Base-by-base conservation (phyloP, 2,888 invertebrate genomes). In the Miltochrista miniata region DNA sequence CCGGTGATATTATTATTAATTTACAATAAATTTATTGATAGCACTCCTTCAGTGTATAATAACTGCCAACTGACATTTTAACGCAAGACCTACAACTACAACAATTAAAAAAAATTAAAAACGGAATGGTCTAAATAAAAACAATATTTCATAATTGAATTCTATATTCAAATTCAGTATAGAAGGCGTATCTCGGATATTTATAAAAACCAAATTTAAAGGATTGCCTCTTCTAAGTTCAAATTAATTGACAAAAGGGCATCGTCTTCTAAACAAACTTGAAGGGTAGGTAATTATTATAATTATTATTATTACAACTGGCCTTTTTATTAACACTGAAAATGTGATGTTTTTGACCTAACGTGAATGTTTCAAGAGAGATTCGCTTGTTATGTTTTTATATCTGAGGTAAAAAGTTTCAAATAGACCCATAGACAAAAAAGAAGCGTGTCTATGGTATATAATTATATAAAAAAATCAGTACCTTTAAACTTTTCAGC, bases 241-340 rank as follows among this genome's bases (percentile, higher is more conserved):
- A 24, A 24, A 24, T 24, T 24, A 4, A 24, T 24, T 24, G 18
- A 5, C 5, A 24, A 24, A 24, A 24, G 18, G 5, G 18, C 2
- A 24, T 24, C 3, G 18, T 24, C 2, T 24, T 24, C 18, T 24
- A 24, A 24, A 24, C 18, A 56, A 54, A 53, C 46, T 41, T 45
- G 49, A 49, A 40, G 37, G 29, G 56, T 47, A 53, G n/a, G n/a
- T n/a, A n/a, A n/a, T n/a, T n/a, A n/a, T 48, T 54, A 45, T 54
- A n/a, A n/a, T n/a, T n/a, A n/a, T n/a, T n/a, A 52, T 41, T 29
- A 48, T 62, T 50, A 24, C 30, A 55, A 66, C 68, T 63, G 67
- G 68, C 70, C 69, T 46, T 61, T 46, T 61, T 68, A 68, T 70
- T 56, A 60, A 66, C 64, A 69, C 53, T 53, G 37, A 62, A 55